These are phyloP conservation scores for Nomada goodeniana DNA, from an alignment of 2,888 invertebrate species.

Conservation along the genomic window DNA sequence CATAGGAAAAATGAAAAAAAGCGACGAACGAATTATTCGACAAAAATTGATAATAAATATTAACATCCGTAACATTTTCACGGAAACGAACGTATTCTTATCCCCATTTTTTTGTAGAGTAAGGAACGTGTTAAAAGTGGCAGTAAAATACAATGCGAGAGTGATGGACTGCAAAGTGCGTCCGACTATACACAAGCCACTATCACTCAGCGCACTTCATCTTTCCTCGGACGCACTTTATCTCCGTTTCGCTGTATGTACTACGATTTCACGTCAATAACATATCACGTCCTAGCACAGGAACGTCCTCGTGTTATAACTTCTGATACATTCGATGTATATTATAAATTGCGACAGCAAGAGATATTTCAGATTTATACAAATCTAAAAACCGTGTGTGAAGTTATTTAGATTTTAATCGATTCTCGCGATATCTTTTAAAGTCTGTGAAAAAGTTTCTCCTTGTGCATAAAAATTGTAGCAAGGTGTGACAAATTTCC, in stretches of 20 bases:
- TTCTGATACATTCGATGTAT: not conserved
- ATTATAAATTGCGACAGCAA: not conserved
- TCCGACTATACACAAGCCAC: conserved; percentile 16
- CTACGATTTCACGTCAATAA: not conserved
- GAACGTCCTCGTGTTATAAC: not conserved
- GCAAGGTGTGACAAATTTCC: not conserved
- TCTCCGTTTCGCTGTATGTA: not conserved
- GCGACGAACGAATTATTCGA: too few species aligned
- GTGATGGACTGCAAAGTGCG: not conserved
- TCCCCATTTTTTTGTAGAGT: not conserved
- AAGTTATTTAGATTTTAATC: too few species aligned
- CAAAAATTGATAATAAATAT: not conserved
- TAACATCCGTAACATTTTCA: not conserved
- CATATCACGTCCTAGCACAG: not conserved
- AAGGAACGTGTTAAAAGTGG: not conserved
- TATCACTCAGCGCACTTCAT: conserved; percentile 15
- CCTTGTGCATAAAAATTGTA: too few species aligned
- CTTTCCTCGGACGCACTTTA: not conserved
- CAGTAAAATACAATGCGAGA: not conserved
- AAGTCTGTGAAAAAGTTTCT: too few species aligned
- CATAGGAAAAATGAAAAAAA: not conserved
- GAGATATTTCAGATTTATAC: not conserved
- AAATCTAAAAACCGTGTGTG: not conserved
- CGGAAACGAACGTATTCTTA: too few species aligned
- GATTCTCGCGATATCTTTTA: too few species aligned